Evolutionary conservation across 2,888 invertebrate species (phyloP).

Genomic region (Phragmatobia fuliginosa): DNA sequence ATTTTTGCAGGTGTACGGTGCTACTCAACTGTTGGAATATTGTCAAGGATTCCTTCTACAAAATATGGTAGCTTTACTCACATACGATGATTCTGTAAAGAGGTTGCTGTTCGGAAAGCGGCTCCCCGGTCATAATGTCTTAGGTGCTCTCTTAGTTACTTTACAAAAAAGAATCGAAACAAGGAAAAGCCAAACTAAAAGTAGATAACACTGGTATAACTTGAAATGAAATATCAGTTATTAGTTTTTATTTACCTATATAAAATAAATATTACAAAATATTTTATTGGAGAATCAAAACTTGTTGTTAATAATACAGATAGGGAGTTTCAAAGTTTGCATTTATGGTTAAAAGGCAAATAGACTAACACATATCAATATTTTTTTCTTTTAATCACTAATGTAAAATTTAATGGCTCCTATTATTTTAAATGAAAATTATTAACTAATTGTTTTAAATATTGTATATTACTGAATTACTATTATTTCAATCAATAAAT

Average conservation of each 20-base stretch:
- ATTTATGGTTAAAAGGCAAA: conserved; percentile 4
- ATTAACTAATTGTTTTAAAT: conserved; percentile 37
- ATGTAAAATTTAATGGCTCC: conserved; percentile 1
- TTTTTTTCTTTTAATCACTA: conserved; percentile 26
- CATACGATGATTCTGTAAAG: conserved; percentile 96
- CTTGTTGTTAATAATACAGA: conserved; percentile 14
- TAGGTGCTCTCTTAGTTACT: conserved; percentile 92
- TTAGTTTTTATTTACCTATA: conserved; percentile 16
- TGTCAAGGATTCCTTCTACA: conserved; percentile 96
- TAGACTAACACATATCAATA: conserved; percentile 2
- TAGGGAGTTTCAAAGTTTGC: conserved; percentile 1
- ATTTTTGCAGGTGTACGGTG: conserved; percentile 92
- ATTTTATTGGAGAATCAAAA: background rate
- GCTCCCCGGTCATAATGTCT: conserved; percentile 95
- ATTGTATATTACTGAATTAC: conserved; percentile 44
- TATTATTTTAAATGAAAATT: conserved; percentile 31
- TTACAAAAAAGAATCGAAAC: conserved; percentile 93
- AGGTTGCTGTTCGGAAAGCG: conserved; percentile 95
- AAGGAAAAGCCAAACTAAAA: conserved; percentile 82
- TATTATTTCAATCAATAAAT: conserved; percentile 44
- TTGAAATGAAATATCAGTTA: background rate
- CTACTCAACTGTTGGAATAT: conserved; percentile 94
- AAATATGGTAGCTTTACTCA: conserved; percentile 97
- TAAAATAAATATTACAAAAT: conserved; percentile 2
- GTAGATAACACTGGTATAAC: conserved; percentile 66